Evolutionary conservation across 2,113 vertebrate genomes (phyloP), one percentile per base, ranked within the genome.

Genomic region (Actenoides lindsayi): DNA sequence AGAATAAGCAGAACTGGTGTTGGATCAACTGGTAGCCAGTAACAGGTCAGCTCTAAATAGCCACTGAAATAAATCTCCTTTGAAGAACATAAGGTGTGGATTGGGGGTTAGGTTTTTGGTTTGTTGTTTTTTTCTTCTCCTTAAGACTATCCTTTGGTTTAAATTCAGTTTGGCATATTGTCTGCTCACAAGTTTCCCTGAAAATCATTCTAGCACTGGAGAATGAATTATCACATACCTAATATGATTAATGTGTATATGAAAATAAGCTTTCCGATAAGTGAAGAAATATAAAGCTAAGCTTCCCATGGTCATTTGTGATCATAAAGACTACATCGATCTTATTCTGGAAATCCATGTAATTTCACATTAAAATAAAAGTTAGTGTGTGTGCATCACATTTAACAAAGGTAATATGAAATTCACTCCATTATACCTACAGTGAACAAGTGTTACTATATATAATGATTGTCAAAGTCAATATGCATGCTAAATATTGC

Each of bases 251-350:
- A 94, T 92, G 64, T 62, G 24, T 76, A 53, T 78, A 57, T 84
- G 88, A 92, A 95, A 97, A 92, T 79, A 78, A 84, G 48, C 48
- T 90, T 95, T 96, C 69, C 60, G 44, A 89, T 82, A 95, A 93
- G 53, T 57, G 69, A 92, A 93, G 77, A 87, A 93, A 92, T 62
- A 84, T 79, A 89, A 92, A 92, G 82, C 46, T 92, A 90, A 95
- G 44, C 42, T 76, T 90, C 37, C 28, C 41, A 20, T 73, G 80
- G 56, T 57, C 69, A 62, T 69, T 87, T 68, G 11, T 79, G 69
- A 93, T 83, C 78, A 82, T 48, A 93, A 87, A 92, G 60, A 33
- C 69, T 57, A 90, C 69, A 93, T 87, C 27, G n/a, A 90, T 90
- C 86, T 93, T 73, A 76, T 70, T 92, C 79, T 83, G 62, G 35